These are phyloP conservation scores for Cebus imitator DNA, from an alignment of 2,113 vertebrate species.

Conservation along the genomic window DNA sequence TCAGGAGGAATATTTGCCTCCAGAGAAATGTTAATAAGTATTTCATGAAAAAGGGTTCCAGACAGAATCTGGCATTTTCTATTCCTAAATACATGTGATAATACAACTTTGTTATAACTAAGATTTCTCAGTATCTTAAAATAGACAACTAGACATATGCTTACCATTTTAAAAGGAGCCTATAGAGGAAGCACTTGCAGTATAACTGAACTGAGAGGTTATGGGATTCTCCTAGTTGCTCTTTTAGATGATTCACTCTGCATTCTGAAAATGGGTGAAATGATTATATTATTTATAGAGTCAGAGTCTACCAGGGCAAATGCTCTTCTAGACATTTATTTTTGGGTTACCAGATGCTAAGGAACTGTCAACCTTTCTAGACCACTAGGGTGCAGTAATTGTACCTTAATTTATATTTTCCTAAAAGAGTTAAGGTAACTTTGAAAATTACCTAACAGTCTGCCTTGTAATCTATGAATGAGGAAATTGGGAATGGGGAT, in stretches of 20 bases:
- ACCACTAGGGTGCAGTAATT: background rate
- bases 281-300: background rate
- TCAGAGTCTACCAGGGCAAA: background rate
- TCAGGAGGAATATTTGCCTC: slow-evolving; percentile 28
- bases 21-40: slow-evolving; percentile 36
- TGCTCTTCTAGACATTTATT: background rate
- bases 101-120: slow-evolving; percentile 32
- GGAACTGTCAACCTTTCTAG: background rate
- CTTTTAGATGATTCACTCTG: slow-evolving; percentile 7
- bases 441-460: background rate
- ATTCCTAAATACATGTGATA: slow-evolving; percentile 37
- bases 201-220: background rate
- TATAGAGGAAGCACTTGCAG: background rate
- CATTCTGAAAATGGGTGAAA: slow-evolving; percentile 23
- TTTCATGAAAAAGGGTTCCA: slow-evolving; percentile 27
- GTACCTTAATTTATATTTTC: background rate
- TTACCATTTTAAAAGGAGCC: slow-evolving; percentile 28
- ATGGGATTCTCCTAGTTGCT: background rate
- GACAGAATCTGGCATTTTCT: slow-evolving; percentile 50
- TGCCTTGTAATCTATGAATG: background rate
- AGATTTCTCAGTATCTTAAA: slow-evolving; percentile 35
- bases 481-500: background rate
- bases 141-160: slow-evolving; percentile 11
- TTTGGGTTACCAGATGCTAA: background rate
- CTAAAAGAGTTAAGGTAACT: slow-evolving; percentile 30